Evolutionary conservation across 2,797 vertebrate species (phyloP), one percentile per base, ranked within the genome.

Genomic region (Nothura maculosa): DNA sequence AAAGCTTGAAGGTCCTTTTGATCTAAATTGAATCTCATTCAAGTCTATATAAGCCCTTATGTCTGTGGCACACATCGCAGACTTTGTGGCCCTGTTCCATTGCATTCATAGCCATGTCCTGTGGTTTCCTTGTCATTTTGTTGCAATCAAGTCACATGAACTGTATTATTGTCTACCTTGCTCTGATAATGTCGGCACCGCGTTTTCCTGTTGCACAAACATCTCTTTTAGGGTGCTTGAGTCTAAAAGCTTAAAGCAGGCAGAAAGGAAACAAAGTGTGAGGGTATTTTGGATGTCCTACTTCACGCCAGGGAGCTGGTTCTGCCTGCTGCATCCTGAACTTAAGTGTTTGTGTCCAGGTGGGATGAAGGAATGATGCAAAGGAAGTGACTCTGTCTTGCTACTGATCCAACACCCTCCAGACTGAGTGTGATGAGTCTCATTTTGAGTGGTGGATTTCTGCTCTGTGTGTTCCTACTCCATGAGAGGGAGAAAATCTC

Each of bases 171-270:
- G 96, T 96, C 81, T 97, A 92, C 97, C 95, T 97, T 95, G 75
- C 95, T 96, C 95, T 95, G 94, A 97, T 97, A 95, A 98, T 96
- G 96, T 97, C 3, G 3, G 97, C 96, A 98, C 97, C 97, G 5
- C 98, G 93, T 95, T 98, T 98, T 98, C 98, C 98, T 98, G 98
- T 98, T 85, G 68, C 87, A 97, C 87, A 97, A 98, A 98, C 97
- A 98, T 82, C 74, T 84, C 97, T 96, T 94, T 97, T 48, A 92
- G 52, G 45, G 92, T 94, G 93, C 97, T 96, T 97, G 96, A 69
- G 73, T 96, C 95, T 97, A 91, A 90, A 97, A 95, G 75, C 69
- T 89, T 87, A 86, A 92, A 87, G 69, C 24, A 52, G 87, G 88
- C 85, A 76, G 89, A 98, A 92, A 97, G 89, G 94, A 97, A 98